phyloP scores from a whole-genome alignment of 1,140 invertebrate species.

The Pseudomyrmex dendroicus region DNA sequence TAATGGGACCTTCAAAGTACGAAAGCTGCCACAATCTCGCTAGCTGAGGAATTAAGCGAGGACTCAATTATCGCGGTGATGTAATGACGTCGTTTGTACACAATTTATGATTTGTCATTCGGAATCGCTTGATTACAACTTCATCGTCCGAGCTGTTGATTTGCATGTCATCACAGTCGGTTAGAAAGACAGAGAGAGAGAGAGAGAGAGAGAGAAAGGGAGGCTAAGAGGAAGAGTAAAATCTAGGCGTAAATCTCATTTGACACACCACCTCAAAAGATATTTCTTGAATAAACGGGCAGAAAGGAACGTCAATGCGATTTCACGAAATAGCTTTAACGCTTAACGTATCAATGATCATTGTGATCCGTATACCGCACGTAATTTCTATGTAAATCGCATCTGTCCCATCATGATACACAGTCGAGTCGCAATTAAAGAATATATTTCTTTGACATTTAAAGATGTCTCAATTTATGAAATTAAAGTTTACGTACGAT shows the following conservation, averaged over 20 bases:
- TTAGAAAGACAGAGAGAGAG: too few relatives aligned
- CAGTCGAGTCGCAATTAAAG: neutral
- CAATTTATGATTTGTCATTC: slow-evolving; percentile 9
- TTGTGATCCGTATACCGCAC: neutral
- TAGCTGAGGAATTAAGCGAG: slow-evolving; percentile 29
- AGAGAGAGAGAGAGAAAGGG: too few relatives aligned
- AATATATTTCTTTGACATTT: neutral
- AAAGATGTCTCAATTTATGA: too few relatives aligned
- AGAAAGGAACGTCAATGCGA: neutral
- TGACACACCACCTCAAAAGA: neutral
- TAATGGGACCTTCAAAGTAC: slow-evolving; percentile 29
- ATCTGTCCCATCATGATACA: neutral
- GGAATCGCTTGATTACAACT: slow-evolving; percentile 13
- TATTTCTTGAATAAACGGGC: neutral
- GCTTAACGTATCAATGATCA: neutral
- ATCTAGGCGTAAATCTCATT: neutral
- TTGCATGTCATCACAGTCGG: neutral
- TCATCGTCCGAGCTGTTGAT: neutral
- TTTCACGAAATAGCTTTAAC: neutral
- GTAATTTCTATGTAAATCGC: slow-evolving; percentile 16
- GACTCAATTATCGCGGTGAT: slow-evolving; percentile 42
- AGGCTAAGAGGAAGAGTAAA: too few relatives aligned
- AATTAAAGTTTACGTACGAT: too few relatives aligned
- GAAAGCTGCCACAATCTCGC: slow-evolving; percentile 38
- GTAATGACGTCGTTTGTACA: slow-evolving; percentile 4